These are phyloP conservation scores for Mus pahari DNA, from an alignment of 2,113 vertebrate genomes.

Conservation along the genomic window DNA sequence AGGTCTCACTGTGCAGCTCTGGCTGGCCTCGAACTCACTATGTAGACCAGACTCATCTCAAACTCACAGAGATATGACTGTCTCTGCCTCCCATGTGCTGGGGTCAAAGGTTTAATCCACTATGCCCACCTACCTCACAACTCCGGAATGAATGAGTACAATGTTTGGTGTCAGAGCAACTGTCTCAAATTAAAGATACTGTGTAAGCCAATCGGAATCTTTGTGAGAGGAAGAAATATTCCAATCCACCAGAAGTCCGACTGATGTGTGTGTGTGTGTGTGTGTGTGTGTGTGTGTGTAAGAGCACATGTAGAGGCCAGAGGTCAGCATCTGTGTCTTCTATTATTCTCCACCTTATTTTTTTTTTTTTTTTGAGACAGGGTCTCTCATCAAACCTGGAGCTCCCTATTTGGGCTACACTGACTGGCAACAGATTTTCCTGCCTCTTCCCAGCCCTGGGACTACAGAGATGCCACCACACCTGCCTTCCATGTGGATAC, in stretches of 20 bases:
- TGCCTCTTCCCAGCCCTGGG: neutral
- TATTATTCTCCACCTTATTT: neutral
- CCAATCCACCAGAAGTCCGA: neutral
- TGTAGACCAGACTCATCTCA: neutral
- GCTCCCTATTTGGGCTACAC: neutral
- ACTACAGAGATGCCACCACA: neutral
- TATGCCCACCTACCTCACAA: neutral
- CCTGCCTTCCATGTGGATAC: neutral
- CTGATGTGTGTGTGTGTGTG: neutral
- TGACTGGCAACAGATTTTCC: neutral
- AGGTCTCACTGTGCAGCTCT: neutral
- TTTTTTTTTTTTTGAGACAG: neutral
- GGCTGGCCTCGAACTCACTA: neutral
- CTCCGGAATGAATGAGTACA: neutral
- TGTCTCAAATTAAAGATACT: neutral
- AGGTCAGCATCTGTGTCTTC: neutral
- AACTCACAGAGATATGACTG: neutral
- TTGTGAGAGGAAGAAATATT: neutral
- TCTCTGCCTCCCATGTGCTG: neutral
- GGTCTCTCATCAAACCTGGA: neutral
- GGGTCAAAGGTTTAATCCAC: neutral
- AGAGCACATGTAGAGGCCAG: neutral
- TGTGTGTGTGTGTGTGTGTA: neutral
- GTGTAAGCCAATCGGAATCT: neutral
- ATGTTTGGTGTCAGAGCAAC: neutral